Percentiles rank a stretch among this genome's conserved stretches.
These are phyloP conservation scores for Megathymus violae DNA, from an alignment of 1,140 invertebrate genomes.

Conservation along the genomic window DNA sequence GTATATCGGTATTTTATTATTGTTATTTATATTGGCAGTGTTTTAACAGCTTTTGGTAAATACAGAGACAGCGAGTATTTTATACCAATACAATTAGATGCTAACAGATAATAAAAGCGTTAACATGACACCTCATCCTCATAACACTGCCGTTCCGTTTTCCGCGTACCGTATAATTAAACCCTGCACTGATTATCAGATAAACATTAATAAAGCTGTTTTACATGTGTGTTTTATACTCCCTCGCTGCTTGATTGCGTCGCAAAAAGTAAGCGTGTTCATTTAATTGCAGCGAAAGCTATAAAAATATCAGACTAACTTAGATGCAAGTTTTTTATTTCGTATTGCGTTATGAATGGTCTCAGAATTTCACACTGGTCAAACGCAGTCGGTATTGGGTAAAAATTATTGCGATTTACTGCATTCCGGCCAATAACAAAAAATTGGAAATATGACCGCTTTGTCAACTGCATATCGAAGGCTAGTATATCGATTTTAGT, in stretches of 20 bases:
- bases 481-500: background rate
- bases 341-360: constrained; percentile 14
- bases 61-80: too few species aligned
- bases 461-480: background rate
- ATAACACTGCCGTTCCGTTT: constrained; percentile 10
- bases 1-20: too few species aligned
- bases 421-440: constrained; percentile 3
- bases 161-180: background rate
- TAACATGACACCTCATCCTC: background rate
- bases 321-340: constrained; percentile 27
- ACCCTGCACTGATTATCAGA: constrained; percentile 1
- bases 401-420: constrained; percentile 13
- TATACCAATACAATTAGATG: too few species aligned
- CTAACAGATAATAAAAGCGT: background rate
- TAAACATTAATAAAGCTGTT: constrained; percentile 8
- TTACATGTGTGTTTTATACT: background rate
- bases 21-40: too few species aligned
- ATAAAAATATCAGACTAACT: constrained; percentile 19
- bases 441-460: background rate
- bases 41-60: too few species aligned
- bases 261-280: constrained; percentile 43
- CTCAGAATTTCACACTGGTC: constrained; percentile 1
- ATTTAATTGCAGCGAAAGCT: constrained; percentile 31
- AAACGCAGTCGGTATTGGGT: constrained; percentile 3
- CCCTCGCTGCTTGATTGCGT: constrained; percentile 24